Base-by-base conservation (phyloP, 2,797 vertebrate genomes). In the Anas capensis region DNA sequence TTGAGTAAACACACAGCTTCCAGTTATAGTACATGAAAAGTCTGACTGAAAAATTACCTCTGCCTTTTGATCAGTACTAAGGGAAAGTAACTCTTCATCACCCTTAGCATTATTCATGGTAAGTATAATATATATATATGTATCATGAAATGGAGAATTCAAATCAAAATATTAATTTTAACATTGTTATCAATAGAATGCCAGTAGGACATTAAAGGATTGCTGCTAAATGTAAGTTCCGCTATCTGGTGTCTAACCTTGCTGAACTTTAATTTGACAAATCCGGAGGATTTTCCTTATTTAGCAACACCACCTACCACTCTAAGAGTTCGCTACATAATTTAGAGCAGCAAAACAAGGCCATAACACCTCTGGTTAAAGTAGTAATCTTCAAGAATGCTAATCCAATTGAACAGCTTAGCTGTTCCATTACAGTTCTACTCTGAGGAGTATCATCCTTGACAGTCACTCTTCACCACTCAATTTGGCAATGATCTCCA, bases 251-350 rank as follows among this genome's bases (percentile, higher is more conserved):
- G 46, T 88, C 86, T 88, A 94, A 97, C 78, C 86, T 95, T 78
- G 78, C 53, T 72, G 72, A 96, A 94, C 34, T 54, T 54, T 70
- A 78, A 94, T 94, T 75, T 88, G 60, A 92, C 54, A 96, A 97
- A 97, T 95, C 95, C 94, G 34, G 44, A 36, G 94, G 97, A 97
- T 96, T 95, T 96, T 96, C 96, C 53, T 72, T 88, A 90, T 93
- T 97, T 97, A 97, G 94, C 85, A 93, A 76, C 72, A 82, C 49
- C 42, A 73, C 87, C 61, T 60, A 76, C 70, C 48, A 71, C 66
- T 81, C 33, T 44, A 81, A 87, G 92, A 64, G 81, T 85, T 54
- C 66, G 66, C 77, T 64, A n/a, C 44, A 79, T 60, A 71, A 90
- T 84, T 86, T 57, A 87, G 54, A 92, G 65, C 68, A 92, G 84